Evolutionary conservation across 2,113 vertebrate species (phyloP).

Genomic region (Microcebus jonahi): DNA sequence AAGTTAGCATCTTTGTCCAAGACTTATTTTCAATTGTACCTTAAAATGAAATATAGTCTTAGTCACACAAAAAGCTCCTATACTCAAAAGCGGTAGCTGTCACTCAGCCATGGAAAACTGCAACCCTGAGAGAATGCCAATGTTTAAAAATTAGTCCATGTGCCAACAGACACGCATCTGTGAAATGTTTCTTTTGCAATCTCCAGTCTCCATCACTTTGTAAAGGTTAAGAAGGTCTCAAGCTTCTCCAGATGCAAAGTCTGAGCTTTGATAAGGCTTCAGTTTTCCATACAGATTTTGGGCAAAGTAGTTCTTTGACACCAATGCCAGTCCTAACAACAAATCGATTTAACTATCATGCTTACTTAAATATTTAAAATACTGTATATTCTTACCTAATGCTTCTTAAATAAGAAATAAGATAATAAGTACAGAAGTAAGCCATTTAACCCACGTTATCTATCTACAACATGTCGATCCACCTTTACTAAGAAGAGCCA

Average conservation of each 20-base stretch:
- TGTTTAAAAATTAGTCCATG: conserved; percentile 17
- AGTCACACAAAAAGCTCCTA: conserved; percentile 26
- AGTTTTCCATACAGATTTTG: background rate
- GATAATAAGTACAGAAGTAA: background rate
- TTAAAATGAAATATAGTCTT: conserved; percentile 12
- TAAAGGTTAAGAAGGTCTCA: conserved; percentile 4
- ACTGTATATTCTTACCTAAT: background rate
- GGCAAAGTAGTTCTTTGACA: conserved; percentile 4
- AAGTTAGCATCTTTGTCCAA: conserved; percentile 7
- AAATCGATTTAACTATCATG: conserved; percentile 6
- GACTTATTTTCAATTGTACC: background rate
- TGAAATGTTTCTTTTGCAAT: conserved; percentile 36
- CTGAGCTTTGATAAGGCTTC: background rate
- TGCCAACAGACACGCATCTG: background rate
- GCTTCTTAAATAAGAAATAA: background rate
- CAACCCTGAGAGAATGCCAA: background rate
- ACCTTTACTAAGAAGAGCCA: background rate
- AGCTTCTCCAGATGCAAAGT: conserved; percentile 33
- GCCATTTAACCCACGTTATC: background rate
- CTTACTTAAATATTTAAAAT: conserved; percentile 34
- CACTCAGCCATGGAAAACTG: background rate
- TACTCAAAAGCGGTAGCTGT: background rate
- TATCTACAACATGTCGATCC: background rate
- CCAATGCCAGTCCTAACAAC: conserved; percentile 4
- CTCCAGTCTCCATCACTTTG: background rate